Base-by-base conservation (phyloP, 2,113 vertebrate genomes). In the Myotis brandtii region DNA sequence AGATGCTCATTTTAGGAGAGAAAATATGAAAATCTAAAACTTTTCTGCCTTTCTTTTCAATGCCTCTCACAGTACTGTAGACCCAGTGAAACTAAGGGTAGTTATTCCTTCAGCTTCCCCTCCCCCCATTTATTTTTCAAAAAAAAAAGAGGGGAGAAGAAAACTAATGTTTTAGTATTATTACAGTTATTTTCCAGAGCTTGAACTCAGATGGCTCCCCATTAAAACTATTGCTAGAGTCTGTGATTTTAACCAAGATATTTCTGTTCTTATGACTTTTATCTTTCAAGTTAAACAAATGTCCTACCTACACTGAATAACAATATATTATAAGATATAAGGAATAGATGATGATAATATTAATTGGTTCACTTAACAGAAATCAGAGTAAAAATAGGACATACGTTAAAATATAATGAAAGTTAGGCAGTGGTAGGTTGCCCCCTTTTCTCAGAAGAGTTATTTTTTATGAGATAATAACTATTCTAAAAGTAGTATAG, bases 151-250 rank as follows among this genome's bases (percentile, higher is more conserved):
- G 43, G 43, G 43, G 11, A 70, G 18, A 70, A 82, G 25, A 40
- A 43, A 82, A 43, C 16, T 9, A 54, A 20, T 81, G 86, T 67
- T 82, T 92, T 52, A 92, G 46, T 40, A 91, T 87, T 96, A 70
- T 89, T 97, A 72, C 30, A 93, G 56, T 43, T 95, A 89, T 92
- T 84, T 96, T 92, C 59, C 32, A 79, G 59, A 93, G 83, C 86
- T 89, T 92, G 91, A 94, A 88, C 81, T 91, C 81, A 64, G 48
- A 95, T 92, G 48, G 90, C 54, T 96, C 34, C 62, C 66, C 48
- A 40, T n/a, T 69, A 88, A 96, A 95, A 96, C 76, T 95, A 91
- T 97, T 95, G 95, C 85, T 93, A 85, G 89, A 94, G 50, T 91
- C 62, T 96, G 43, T 73, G 56, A 50, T 94, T 94, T 96, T 73